These are phyloP conservation scores for Hylaeus volcanicus DNA, from an alignment of 1,140 invertebrate genomes.

Conservation along the genomic window DNA sequence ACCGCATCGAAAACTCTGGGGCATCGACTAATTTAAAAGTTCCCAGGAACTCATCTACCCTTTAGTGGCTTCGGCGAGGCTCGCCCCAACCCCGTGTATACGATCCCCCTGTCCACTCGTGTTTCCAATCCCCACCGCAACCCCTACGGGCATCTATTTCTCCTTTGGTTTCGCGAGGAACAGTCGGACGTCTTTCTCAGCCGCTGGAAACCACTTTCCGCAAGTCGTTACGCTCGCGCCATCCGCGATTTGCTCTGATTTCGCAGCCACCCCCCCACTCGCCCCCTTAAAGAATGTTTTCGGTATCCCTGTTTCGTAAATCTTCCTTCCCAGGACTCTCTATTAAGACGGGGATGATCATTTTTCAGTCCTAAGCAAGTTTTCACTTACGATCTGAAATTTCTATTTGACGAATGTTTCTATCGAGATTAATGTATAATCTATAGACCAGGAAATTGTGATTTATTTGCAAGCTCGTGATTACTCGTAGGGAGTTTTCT, in stretches of 20 bases:
- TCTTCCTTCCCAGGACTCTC: not conserved
- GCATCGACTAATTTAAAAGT: conserved; percentile 69
- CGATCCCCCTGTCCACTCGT: conserved; percentile 13
- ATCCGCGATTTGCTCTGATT: conserved; percentile 6
- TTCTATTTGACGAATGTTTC: too few relatives aligned
- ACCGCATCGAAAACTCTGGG: conserved; percentile 48
- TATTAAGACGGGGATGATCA: too few relatives aligned
- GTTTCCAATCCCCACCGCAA: not conserved
- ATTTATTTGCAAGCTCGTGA: too few relatives aligned
- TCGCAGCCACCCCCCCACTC: not conserved
- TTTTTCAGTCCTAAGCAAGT: too few relatives aligned
- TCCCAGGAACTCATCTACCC: conserved; percentile 63
- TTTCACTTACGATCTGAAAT: too few relatives aligned
- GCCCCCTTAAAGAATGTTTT: not conserved
- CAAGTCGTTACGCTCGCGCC: not conserved
- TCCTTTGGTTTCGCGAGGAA: not conserved
- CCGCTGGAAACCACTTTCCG: conserved; percentile 7
- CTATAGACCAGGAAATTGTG: too few relatives aligned
- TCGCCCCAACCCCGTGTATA: conserved; percentile 23
- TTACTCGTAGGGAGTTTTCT: not conserved
- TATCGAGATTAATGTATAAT: too few relatives aligned
- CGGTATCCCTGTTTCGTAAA: conserved; percentile 7
- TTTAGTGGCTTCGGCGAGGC: conserved; percentile 56
- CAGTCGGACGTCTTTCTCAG: not conserved
- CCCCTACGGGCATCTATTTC: not conserved